Percentiles rank a stretch among this genome's conserved stretches.
These are phyloP conservation scores for Nebria salina DNA, from an alignment of 2,888 invertebrate species.

Conservation along the genomic window DNA sequence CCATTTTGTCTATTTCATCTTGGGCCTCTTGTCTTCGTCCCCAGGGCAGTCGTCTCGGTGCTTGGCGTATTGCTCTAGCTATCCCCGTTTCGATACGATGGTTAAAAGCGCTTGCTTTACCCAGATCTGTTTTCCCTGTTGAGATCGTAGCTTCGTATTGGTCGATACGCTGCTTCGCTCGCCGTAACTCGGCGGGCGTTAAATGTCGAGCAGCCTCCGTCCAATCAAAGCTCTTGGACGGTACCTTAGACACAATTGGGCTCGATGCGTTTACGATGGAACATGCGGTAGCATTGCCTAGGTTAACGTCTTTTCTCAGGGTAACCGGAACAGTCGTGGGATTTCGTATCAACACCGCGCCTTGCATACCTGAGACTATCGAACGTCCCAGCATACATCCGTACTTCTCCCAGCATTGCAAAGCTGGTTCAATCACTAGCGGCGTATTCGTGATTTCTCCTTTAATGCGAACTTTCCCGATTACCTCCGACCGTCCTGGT, in stretches of 20 bases:
- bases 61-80: neutral
- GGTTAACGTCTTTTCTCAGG: neutral
- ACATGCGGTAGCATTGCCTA: neutral
- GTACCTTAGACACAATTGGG: neutral
- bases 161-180: neutral
- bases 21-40: neutral
- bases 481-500: neutral
- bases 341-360: slow-evolving; percentile 7
- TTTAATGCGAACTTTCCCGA: neutral
- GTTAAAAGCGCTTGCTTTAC: neutral
- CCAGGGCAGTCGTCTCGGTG: neutral
- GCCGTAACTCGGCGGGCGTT: slow-evolving; percentile 4
- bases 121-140: neutral
- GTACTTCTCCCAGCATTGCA: neutral
- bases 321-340: neutral
- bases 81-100: neutral
- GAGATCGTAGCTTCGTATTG: neutral
- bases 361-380: neutral
- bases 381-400: neutral
- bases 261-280: neutral
- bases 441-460: no score
- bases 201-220: neutral
- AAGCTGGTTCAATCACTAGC: neutral
- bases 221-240: neutral
- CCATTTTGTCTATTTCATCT: neutral